These are phyloP conservation scores for Cydia pomonella DNA, from an alignment of 1,140 invertebrate genomes.

Conservation along the genomic window DNA sequence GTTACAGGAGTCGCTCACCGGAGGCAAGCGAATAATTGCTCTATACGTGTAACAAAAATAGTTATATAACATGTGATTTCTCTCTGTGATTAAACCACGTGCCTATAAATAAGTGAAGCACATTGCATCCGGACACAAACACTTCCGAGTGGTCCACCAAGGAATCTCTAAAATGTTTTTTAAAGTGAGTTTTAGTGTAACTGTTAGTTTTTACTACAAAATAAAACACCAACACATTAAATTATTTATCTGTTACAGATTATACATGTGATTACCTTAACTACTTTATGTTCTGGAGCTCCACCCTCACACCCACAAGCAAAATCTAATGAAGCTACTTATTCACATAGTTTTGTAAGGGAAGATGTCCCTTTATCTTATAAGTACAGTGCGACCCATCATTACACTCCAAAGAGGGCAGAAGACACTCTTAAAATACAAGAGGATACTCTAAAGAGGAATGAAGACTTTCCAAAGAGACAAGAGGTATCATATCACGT, in stretches of 20 bases:
- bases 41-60: constrained; percentile 11
- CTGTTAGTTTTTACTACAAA: neutral
- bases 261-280: neutral
- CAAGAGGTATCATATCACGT: neutral
- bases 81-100: constrained; percentile 28
- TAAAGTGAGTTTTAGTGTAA: constrained; percentile 26
- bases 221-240: neutral
- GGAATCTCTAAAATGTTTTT: constrained; percentile 17
- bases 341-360: constrained; percentile 7
- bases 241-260: neutral
- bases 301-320: neutral
- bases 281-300: constrained; percentile 5
- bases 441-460: neutral
- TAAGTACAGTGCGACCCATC: constrained; percentile 21
- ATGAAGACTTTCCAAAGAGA: neutral
- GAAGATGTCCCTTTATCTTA: constrained; percentile 31
- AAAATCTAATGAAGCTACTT: constrained; percentile 18
- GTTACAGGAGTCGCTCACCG: constrained; percentile 18
- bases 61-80: constrained; percentile 34
- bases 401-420: neutral
- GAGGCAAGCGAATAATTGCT: constrained; percentile 25
- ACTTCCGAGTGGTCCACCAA: constrained; percentile 26
- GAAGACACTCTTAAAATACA: neutral
- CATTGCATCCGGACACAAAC: constrained; percentile 32
- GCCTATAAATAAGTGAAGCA: constrained; percentile 31